Evolutionary conservation across 2,113 vertebrate genomes (phyloP).

Genomic region (Amblyopsis rosae): DNA sequence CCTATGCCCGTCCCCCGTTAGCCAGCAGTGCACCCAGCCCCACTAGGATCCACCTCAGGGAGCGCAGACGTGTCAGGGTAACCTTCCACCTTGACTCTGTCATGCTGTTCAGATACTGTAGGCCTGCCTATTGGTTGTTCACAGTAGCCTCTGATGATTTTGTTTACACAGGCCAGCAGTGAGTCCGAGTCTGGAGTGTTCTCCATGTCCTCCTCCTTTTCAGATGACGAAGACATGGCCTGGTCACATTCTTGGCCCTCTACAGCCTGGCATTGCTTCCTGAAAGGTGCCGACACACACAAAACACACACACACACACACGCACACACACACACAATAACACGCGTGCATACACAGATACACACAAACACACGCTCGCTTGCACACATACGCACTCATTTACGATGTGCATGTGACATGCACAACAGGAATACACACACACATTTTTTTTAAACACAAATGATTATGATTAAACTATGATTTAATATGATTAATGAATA

Average conservation of each 20-base stretch:
- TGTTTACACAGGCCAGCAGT: slow-evolving; percentile 82
- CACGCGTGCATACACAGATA: neutral
- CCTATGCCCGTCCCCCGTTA: slow-evolving; percentile 95
- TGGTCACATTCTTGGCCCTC: slow-evolving; percentile 98
- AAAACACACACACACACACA: slow-evolving; percentile 1
- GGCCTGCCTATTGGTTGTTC: neutral
- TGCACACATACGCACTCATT: neutral
- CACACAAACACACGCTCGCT: neutral
- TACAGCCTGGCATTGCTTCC: slow-evolving; percentile 96
- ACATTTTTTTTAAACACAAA: too few relatives aligned
- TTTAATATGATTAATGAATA: neutral
- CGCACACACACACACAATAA: neutral
- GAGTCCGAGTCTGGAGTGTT: slow-evolving; percentile 97
- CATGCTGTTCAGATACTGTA: neutral
- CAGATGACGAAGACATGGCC: slow-evolving; percentile 96
- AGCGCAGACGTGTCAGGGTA: slow-evolving; percentile 82
- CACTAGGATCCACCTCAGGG: slow-evolving; percentile 85
- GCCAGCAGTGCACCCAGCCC: slow-evolving; percentile 80
- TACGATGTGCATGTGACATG: neutral
- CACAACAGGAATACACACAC: neutral
- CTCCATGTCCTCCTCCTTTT: slow-evolving; percentile 97
- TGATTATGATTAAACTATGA: neutral
- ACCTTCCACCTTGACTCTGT: slow-evolving; percentile 6
- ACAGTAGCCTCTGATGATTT: neutral
- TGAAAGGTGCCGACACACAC: slow-evolving; percentile 85